A percentile compares a stretch with the other conserved stretches of the same genome.
These are phyloP conservation scores for Toxostoma redivivum DNA, from an alignment of 2,113 vertebrate species.

Conservation along the genomic window DNA sequence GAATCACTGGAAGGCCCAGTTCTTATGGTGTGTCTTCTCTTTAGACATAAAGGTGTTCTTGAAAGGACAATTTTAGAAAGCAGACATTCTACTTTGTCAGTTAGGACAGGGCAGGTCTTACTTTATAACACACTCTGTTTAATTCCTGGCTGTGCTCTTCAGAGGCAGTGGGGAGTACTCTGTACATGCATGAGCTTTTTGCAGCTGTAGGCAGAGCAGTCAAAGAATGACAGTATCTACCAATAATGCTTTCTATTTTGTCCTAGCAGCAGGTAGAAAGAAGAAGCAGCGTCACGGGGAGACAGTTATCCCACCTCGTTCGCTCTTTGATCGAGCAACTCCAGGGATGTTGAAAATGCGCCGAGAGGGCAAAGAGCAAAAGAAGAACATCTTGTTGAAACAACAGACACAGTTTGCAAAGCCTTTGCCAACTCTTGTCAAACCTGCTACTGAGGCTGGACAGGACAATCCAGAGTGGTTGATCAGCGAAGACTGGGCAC, in stretches of 20 bases:
- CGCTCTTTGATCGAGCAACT: slow-evolving; percentile 87
- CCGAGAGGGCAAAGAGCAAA: slow-evolving; percentile 89
- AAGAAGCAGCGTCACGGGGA: slow-evolving; percentile 92
- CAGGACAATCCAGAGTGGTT: slow-evolving; percentile 93
- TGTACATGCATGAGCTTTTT: background rate
- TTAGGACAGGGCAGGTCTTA: background rate
- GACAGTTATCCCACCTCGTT: slow-evolving; percentile 88
- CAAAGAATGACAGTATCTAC: background rate
- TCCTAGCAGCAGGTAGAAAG: slow-evolving; percentile 82
- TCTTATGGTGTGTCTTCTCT: background rate
- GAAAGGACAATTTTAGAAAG: background rate
- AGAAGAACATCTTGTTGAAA: slow-evolving; percentile 90
- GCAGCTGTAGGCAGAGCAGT: background rate
- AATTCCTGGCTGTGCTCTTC: background rate
- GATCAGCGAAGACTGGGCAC: slow-evolving; percentile 93
- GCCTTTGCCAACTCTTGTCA: slow-evolving; percentile 86
- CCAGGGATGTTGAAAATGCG: slow-evolving; percentile 87
- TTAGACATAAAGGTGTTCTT: background rate
- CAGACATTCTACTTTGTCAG: background rate
- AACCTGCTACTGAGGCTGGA: slow-evolving; percentile 83
- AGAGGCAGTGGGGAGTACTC: background rate
- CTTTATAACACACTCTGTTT: background rate
- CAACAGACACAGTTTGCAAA: slow-evolving; percentile 90
- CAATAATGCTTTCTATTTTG: background rate
- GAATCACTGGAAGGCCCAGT: background rate